Base-by-base conservation (phyloP, 2,113 vertebrate species). In the Solea senegalensis region DNA sequence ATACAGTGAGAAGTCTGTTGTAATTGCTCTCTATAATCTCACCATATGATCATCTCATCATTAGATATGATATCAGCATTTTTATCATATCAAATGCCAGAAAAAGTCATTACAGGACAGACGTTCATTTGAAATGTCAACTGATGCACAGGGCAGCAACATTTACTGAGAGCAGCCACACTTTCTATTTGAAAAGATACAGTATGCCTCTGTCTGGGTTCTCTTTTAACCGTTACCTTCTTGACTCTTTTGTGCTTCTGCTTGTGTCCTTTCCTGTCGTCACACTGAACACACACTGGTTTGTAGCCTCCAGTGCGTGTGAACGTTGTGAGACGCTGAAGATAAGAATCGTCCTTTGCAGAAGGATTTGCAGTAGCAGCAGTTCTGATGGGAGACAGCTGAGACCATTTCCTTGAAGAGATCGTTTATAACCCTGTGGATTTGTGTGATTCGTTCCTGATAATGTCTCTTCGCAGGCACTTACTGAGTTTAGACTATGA, bases 41-140 rank as follows among this genome's bases (percentile, higher is more conserved):
- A 11, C 1, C 63, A n/a, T 21, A 44, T 45, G 43, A 40, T 28
- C 7, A 3, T 5, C 6, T 21, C 49, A 15, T 5, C 58, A 14
- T 56, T 50, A 63, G 43, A 59, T 34, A 7, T 53, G 49, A 57
- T 57, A 66, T 66, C 14, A 43, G 15, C 4, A 1, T 58, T 27
- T 53, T 74, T 51, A 64, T 83, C 55, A n/a, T 26, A 65, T 71
- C 9, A 84, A 80, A 86, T 85, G 61, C 43, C 75, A 81, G 75
- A 81, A 69, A 72, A 65, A 66, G 39, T 64, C 53, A 2, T 6
- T 46, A 15, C 16, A 2, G 50, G 70, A 59, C 51, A 49, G 40
- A 76, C 44, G 16, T 10, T 75, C 27, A 16, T 69, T 76, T 27
- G 10, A 85, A 91, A 90, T 90, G 88, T 87, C 85, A 87, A 16